Evolutionary conservation across 1,140 invertebrate species (phyloP).

Genomic region (Pseudomyrmex gracilis): DNA sequence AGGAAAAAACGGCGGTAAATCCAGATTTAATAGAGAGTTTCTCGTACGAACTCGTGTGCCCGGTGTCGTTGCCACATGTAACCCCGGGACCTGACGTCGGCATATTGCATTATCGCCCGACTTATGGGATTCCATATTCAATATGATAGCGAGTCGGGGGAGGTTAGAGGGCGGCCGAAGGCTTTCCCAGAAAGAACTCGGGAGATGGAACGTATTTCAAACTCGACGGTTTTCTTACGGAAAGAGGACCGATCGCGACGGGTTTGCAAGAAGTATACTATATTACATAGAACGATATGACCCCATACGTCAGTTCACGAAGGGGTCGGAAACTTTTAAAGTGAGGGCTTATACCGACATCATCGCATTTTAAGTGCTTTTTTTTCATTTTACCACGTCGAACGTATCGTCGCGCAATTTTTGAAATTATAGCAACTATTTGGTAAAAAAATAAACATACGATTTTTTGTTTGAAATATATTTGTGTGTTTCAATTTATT

Average conservation of each 20-base stretch:
- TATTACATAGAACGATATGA: slow-evolving; percentile 48
- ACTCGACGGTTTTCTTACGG: slow-evolving; percentile 45
- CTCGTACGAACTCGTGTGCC: slow-evolving; percentile 47
- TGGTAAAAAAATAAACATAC: background rate
- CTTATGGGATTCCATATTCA: slow-evolving; percentile 80
- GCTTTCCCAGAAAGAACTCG: slow-evolving; percentile 17
- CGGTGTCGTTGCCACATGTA: slow-evolving; percentile 52
- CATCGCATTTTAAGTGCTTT: background rate
- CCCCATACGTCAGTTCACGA: slow-evolving; percentile 24
- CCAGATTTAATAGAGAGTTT: slow-evolving; percentile 77
- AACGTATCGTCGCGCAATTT: background rate
- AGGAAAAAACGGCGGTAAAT: slow-evolving; percentile 66
- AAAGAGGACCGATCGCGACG: slow-evolving; percentile 14
- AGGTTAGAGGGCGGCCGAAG: slow-evolving; percentile 38
- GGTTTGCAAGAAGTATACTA: slow-evolving; percentile 48
- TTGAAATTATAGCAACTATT: background rate
- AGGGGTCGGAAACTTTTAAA: slow-evolving; percentile 40
- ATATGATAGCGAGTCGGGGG: slow-evolving; percentile 71
- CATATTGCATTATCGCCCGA: slow-evolving; percentile 80
- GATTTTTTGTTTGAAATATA: too few species aligned
- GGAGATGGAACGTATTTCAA: slow-evolving; percentile 23
- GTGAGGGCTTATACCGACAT: slow-evolving; percentile 13
- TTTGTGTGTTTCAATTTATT: too few species aligned
- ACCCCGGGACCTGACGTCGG: slow-evolving; percentile 76
- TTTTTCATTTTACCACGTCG: slow-evolving; percentile 10